Percentiles rank a stretch among this genome's conserved stretches.
These are phyloP conservation scores for Arctocebus calabarensis DNA, from an alignment of 2,797 vertebrate genomes.

Conservation along the genomic window DNA sequence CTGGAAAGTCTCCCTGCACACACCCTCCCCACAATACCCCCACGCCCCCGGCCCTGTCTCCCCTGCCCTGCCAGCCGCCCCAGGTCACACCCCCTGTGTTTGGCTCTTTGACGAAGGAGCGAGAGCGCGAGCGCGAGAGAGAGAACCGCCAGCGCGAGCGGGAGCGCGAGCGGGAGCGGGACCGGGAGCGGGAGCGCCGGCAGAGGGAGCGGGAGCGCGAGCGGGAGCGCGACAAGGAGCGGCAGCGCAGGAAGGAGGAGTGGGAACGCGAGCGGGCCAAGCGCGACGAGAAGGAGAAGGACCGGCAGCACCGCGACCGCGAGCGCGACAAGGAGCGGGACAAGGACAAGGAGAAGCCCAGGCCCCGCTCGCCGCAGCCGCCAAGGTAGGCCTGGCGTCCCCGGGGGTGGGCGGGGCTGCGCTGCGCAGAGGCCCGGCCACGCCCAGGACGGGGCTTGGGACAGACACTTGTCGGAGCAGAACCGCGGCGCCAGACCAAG, in stretches of 20 bases:
- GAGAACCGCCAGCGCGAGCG: constrained; percentile 88
- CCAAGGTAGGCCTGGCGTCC: constrained; percentile 89
- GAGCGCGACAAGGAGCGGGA: constrained; percentile 93
- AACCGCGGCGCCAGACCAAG: too few species aligned
- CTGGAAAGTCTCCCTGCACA: background rate
- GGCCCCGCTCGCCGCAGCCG: constrained; percentile 93
- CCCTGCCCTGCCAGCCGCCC: too few species aligned
- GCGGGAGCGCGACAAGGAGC: constrained; percentile 93
- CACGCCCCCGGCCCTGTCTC: background rate
- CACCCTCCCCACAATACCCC: too few species aligned
- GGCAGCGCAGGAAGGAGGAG: constrained; percentile 94
- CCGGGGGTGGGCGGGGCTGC: too few species aligned
- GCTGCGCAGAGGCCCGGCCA: too few species aligned
- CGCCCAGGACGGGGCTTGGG: too few species aligned
- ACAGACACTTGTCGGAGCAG: background rate
- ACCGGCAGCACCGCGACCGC: constrained; percentile 91
- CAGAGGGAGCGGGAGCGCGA: constrained; percentile 93
- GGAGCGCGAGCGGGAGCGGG: constrained; percentile 88
- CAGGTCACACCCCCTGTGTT: background rate
- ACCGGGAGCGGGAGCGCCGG: constrained; percentile 90
- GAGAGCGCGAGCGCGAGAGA: constrained; percentile 88
- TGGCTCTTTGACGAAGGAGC: constrained; percentile 87
- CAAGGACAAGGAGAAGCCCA: constrained; percentile 93
- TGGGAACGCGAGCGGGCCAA: constrained; percentile 91
- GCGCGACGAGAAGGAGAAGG: constrained; percentile 95